Conservation (phyloP, 2,888 invertebrate genomes). For the Spilosoma lubricipeda region DNA sequence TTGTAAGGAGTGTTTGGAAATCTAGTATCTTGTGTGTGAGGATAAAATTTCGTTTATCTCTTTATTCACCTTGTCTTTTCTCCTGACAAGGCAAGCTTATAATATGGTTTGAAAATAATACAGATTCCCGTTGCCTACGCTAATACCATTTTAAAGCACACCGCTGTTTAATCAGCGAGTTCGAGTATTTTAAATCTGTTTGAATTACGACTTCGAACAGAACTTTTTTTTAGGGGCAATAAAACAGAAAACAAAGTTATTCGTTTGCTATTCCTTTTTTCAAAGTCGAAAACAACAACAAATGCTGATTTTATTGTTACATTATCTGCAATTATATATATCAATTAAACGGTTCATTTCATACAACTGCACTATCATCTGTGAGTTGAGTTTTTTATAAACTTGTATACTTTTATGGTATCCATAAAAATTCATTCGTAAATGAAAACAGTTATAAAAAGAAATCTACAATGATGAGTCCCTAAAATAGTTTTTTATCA, state of each 20-base stretch:
- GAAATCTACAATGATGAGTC: no score
- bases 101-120: neutral
- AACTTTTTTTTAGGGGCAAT: neutral
- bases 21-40: neutral
- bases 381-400: no score
- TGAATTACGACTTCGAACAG: neutral
- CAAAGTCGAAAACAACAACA: no score
- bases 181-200: neutral
- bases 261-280: neutral
- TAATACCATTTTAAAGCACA: neutral
- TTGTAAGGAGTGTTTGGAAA: constrained; percentile 1
- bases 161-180: neutral
- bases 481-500: no score
- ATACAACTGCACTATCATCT: neutral
- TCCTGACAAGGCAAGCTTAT: neutral
- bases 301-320: no score
- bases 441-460: no score
- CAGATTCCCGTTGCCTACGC: neutral
- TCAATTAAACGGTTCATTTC: no score
- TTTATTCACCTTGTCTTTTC: neutral
- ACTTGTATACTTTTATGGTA: no score
- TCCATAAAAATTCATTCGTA: no score
- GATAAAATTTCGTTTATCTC: neutral
- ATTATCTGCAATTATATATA: no score
- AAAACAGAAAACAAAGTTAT: neutral